These are phyloP conservation scores for Serinus canaria DNA, from an alignment of 2,113 vertebrate genomes.

Conservation along the genomic window DNA sequence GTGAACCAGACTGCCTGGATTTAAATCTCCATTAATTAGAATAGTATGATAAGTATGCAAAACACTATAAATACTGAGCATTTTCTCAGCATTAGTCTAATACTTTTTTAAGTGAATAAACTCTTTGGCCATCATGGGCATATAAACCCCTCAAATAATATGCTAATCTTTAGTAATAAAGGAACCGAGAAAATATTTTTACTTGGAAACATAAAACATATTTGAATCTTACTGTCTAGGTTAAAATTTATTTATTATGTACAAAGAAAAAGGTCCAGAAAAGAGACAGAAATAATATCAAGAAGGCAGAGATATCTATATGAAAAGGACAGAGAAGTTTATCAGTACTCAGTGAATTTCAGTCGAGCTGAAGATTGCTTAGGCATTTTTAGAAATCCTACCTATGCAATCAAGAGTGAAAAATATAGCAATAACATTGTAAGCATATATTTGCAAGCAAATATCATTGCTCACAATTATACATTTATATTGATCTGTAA, in stretches of 20 bases:
- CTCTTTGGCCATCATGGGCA: not conserved
- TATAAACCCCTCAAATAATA: not conserved
- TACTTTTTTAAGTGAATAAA: not conserved
- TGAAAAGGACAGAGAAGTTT: not conserved
- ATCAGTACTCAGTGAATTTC: not conserved
- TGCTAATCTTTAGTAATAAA: not conserved
- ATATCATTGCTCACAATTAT: not conserved
- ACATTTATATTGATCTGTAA: not conserved
- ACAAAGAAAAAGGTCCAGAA: not conserved
- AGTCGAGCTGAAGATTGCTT: not conserved
- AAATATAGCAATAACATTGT: not conserved
- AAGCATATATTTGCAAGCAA: not conserved
- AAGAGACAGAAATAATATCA: not conserved
- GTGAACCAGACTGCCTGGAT: not conserved
- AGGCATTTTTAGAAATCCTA: not conserved
- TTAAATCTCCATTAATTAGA: constrained; percentile 22
- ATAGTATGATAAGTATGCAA: not conserved
- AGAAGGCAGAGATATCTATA: not conserved
- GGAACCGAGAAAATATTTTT: not conserved
- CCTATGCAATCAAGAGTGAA: not conserved
- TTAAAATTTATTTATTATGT: not conserved
- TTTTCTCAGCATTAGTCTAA: constrained; percentile 14
- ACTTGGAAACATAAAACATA: not conserved
- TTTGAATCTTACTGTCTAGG: not conserved
- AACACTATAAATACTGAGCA: not conserved